phyloP scores from a whole-genome alignment of 1,140 invertebrate species.

The Drosophila baimaii region DNA sequence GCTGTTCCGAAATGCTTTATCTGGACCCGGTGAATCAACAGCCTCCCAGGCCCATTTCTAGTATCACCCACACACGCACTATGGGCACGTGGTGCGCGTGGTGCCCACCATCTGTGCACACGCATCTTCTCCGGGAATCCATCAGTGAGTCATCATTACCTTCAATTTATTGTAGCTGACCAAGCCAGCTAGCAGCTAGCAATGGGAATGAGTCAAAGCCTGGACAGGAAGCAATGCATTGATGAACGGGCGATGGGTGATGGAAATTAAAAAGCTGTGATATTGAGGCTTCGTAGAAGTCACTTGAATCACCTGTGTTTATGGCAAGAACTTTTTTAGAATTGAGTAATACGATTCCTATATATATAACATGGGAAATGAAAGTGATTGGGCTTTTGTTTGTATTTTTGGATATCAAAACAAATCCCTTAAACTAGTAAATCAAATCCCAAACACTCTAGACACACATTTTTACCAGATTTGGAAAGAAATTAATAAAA shows the following conservation, averaged over 20 bases:
- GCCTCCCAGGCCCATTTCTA: conserved; percentile 24
- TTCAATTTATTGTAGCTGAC: conserved; percentile 18
- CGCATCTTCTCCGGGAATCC: conserved; percentile 38
- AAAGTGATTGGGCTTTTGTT: not conserved
- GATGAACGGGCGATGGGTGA: conserved; percentile 5
- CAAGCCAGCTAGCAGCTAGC: conserved; percentile 20
- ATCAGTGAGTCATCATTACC: conserved; percentile 53
- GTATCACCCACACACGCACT: conserved; percentile 19
- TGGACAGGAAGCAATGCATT: conserved; percentile 37
- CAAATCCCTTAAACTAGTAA: too few relatives aligned
- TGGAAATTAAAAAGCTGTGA: conserved; percentile 6
- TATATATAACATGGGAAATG: not conserved
- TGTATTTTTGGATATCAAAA: too few relatives aligned
- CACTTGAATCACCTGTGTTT: conserved; percentile 8
- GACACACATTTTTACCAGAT: too few relatives aligned
- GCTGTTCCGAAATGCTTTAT: conserved; percentile 34
- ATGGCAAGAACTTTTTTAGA: not conserved
- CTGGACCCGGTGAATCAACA: conserved; percentile 43
- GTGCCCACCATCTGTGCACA: conserved; percentile 26
- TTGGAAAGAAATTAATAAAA: too few relatives aligned
- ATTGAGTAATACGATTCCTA: conserved; percentile 3
- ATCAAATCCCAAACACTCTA: too few relatives aligned
- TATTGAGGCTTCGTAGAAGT: conserved; percentile 8
- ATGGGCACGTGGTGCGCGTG: conserved; percentile 19
- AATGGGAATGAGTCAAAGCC: conserved; percentile 35